A percentile compares a stretch with the other conserved stretches of the same genome.
Evolutionary conservation across 2,113 vertebrate genomes (phyloP).

Genomic region (Agelaius phoeniceus): DNA sequence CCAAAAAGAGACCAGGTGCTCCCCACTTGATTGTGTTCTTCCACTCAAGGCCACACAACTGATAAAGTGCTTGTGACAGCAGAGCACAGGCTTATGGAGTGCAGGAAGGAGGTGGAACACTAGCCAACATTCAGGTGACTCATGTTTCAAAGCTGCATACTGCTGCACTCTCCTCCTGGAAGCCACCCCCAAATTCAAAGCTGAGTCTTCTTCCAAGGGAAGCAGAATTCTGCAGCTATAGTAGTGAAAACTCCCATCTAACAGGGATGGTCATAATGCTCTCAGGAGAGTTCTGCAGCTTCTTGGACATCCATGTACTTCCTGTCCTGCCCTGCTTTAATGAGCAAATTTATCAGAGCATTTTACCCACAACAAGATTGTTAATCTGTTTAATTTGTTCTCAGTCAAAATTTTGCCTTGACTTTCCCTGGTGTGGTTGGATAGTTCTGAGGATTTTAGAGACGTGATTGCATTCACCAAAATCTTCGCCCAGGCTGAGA

Average conservation of each 20-base stretch:
- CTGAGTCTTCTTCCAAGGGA: background rate
- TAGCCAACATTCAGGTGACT: background rate
- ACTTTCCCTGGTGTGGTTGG: background rate
- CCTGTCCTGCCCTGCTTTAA: background rate
- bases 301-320: background rate
- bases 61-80: background rate
- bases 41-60: background rate
- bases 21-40: background rate
- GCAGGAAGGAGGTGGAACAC: background rate
- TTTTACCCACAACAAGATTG: background rate
- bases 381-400: background rate
- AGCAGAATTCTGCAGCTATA: background rate
- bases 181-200: background rate
- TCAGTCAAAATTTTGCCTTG: background rate
- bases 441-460: background rate
- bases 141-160: background rate
- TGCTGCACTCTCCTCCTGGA: background rate
- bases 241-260: background rate
- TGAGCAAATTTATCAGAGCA: background rate
- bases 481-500: background rate
- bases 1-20: background rate
- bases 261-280: fast-evolving
- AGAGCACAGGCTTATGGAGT: background rate
- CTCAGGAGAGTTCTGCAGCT: background rate
- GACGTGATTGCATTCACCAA: background rate